phyloP scores from a whole-genome alignment of 2,113 vertebrate species.

The Neogale vison region DNA sequence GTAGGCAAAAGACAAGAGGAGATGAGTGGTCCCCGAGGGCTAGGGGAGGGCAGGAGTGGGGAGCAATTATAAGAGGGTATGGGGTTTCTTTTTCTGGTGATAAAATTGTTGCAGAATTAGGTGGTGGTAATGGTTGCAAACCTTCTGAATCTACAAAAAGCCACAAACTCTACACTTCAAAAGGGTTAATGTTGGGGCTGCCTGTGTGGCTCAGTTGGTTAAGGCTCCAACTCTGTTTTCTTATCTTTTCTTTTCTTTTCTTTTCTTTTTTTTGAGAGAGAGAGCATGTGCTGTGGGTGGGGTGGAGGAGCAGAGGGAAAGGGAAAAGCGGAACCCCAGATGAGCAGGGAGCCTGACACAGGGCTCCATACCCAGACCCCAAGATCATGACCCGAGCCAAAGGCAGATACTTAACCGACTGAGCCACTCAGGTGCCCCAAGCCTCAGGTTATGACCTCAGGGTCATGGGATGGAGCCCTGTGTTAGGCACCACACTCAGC shows the following conservation, averaged over 20 bases:
- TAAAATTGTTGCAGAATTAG: background rate
- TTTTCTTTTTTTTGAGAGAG: too few relatives aligned
- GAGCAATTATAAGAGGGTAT: background rate
- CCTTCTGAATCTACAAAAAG: background rate
- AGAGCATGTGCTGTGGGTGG: too few relatives aligned
- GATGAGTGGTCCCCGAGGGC: background rate
- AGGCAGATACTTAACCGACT: too few relatives aligned
- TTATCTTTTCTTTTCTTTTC: too few relatives aligned
- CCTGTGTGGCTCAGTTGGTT: background rate
- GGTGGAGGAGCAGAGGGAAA: too few relatives aligned
- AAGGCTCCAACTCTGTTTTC: background rate
- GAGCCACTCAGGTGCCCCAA: too few relatives aligned
- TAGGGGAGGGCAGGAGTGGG: background rate
- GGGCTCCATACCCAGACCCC: too few relatives aligned
- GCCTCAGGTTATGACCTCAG: background rate
- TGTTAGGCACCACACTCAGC: background rate
- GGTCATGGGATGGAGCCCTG: background rate
- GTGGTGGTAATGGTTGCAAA: background rate
- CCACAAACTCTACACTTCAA: background rate
- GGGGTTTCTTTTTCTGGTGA: background rate
- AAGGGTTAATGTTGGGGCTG: background rate
- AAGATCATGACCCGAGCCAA: too few relatives aligned
- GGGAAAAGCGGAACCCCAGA: too few relatives aligned
- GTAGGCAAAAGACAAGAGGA: background rate
- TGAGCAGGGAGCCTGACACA: too few relatives aligned